A percentile compares a stretch with the other conserved stretches of the same genome.
Conservation (phyloP, 2,797 vertebrate genomes). For the Notoglanidium macrostoma region DNA sequence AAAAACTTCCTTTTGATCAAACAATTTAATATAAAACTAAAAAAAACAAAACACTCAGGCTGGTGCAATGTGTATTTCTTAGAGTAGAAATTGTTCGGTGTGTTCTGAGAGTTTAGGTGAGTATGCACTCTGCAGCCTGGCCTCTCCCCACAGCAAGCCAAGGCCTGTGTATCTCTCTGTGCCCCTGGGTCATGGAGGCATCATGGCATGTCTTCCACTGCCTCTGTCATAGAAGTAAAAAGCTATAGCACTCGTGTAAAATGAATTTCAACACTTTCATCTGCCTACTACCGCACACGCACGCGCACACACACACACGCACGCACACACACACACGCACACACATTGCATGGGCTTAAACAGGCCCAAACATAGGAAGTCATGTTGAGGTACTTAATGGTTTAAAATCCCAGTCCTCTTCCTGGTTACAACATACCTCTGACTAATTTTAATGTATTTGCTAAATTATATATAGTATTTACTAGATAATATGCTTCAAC, state of each 20-base stretch:
- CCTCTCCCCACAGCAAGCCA: conserved; percentile 78
- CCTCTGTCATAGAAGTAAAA: conserved; percentile 28
- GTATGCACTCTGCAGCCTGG: conserved; percentile 55
- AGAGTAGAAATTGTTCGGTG: conserved; percentile 50
- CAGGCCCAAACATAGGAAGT: background rate
- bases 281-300: background rate
- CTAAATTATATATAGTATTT: background rate
- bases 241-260: conserved; percentile 10
- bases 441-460: background rate
- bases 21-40: background rate
- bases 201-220: conserved; percentile 57
- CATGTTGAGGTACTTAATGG: background rate
- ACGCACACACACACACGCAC: conserved; percentile 1
- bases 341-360: background rate
- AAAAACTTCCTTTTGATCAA: background rate
- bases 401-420: background rate
- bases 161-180: conserved; percentile 67
- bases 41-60: background rate
- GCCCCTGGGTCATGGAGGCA: conserved; percentile 61
- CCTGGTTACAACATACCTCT: background rate
- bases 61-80: background rate
- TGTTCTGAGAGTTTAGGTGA: conserved; percentile 40
- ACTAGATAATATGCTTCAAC: background rate
- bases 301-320: background rate
- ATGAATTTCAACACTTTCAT: conserved; percentile 38